Evolutionary conservation across 2,888 invertebrate genomes (phyloP).

Genomic region (Sesamia inferens): DNA sequence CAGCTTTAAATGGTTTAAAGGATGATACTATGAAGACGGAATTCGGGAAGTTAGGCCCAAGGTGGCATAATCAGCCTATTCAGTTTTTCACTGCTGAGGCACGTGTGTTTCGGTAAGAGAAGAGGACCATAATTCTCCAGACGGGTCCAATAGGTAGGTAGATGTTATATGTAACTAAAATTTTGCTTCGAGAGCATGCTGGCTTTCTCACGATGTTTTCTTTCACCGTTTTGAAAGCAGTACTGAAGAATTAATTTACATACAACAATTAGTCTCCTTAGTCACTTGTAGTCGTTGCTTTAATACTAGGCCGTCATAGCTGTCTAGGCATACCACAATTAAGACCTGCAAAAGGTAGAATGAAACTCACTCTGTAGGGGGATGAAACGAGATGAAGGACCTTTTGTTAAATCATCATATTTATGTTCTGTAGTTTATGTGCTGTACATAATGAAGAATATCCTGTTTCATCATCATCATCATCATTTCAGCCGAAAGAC

Average conservation of each 20-base stretch:
- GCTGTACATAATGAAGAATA: too few relatives aligned
- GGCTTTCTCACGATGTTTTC: neutral
- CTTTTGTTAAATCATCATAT: too few relatives aligned
- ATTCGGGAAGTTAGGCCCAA: too few relatives aligned
- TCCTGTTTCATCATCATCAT: too few relatives aligned
- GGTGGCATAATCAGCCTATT: too few relatives aligned
- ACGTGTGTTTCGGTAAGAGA: too few relatives aligned
- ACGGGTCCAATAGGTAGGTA: neutral
- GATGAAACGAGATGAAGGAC: neutral
- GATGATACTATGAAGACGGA: neutral
- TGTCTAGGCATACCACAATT: neutral
- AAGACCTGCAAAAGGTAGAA: neutral
- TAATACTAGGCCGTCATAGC: too few relatives aligned
- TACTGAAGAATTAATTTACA: neutral
- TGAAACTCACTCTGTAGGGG: neutral
- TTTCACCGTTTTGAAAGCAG: neutral
- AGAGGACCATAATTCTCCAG: neutral
- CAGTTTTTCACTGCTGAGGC: too few relatives aligned
- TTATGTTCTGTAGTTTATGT: too few relatives aligned
- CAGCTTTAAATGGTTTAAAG: neutral
- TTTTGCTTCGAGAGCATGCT: neutral
- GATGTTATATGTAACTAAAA: neutral
- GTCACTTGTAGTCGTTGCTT: too few relatives aligned
- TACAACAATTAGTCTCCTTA: too few relatives aligned
- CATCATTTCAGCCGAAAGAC: too few relatives aligned